Conservation (phyloP, 2,888 invertebrate species). For the Zelleria hepariella region DNA sequence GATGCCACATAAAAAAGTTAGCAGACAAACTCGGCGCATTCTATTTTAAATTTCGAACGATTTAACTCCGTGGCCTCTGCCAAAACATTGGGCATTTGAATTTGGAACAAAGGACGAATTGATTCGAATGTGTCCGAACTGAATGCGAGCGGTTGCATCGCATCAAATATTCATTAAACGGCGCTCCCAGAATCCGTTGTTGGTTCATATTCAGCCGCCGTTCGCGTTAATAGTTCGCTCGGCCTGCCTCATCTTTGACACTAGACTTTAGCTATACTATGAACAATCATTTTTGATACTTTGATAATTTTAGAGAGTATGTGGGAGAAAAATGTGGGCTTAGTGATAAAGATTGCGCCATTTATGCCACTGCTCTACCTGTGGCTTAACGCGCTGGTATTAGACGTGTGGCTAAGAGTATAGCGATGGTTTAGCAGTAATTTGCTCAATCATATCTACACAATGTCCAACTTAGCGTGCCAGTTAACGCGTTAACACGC, state of each 20-base stretch:
- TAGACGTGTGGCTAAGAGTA: too few relatives aligned
- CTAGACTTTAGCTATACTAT: conserved; percentile 35
- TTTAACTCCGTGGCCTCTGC: background rate
- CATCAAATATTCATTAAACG: conserved; percentile 62
- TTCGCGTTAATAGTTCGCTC: conserved; percentile 55
- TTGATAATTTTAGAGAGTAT: too few relatives aligned
- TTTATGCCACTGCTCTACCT: too few relatives aligned
- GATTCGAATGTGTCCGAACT: conserved; percentile 38
- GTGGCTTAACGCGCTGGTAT: too few relatives aligned
- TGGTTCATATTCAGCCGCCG: conserved; percentile 55
- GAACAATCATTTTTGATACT: conserved; percentile 33
- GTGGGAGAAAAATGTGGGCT: too few relatives aligned
- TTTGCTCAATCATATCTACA: too few relatives aligned
- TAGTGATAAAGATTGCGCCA: too few relatives aligned
- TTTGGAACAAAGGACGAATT: conserved; percentile 30
- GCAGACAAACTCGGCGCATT: background rate
- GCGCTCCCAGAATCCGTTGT: conserved; percentile 27
- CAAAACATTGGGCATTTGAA: conserved; percentile 4
- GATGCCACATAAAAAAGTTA: background rate
- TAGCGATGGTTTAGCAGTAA: too few relatives aligned
- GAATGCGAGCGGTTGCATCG: conserved; percentile 29
- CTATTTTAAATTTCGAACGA: background rate
- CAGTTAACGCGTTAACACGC: too few relatives aligned
- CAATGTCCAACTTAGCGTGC: too few relatives aligned
- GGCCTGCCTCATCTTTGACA: conserved; percentile 51